A percentile compares a stretch with the other conserved stretches of the same genome.
Conservation (phyloP, 2,113 vertebrate genomes). For the Mirza zaza region DNA sequence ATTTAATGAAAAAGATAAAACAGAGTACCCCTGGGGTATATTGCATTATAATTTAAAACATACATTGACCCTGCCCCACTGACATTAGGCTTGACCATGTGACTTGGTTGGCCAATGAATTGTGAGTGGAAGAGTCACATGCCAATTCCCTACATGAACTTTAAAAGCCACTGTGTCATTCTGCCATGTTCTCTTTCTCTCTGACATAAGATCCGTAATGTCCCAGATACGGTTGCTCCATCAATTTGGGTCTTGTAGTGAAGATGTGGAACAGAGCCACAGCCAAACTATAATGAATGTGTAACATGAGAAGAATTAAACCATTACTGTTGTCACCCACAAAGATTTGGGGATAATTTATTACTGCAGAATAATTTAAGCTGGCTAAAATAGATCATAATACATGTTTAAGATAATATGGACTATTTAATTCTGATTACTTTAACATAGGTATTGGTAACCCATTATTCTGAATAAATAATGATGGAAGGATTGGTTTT, state of each 20-base stretch:
- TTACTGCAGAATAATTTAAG: slow-evolving; percentile 33
- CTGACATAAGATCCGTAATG: neutral
- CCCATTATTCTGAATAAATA: neutral
- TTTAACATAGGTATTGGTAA: neutral
- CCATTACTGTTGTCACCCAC: neutral
- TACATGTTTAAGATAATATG: slow-evolving; percentile 34
- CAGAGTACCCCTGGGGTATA: neutral
- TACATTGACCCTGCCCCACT: neutral
- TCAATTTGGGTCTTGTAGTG: neutral
- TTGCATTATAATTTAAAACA: neutral
- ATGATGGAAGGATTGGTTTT: neutral
- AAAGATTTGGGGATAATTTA: slow-evolving; percentile 20
- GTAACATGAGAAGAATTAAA: neutral
- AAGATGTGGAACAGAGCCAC: neutral
- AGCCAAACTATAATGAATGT: neutral
- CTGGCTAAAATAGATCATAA: neutral
- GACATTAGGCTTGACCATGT: neutral
- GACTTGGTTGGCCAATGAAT: neutral
- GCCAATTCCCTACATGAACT: neutral
- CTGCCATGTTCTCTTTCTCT: neutral
- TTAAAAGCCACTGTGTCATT: neutral
- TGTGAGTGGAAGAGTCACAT: neutral
- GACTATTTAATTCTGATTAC: slow-evolving; percentile 21
- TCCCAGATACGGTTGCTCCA: neutral
- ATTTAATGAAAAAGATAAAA: neutral